Conservation (phyloP, 2,113 vertebrate species). For the Chrysemys picta region DNA sequence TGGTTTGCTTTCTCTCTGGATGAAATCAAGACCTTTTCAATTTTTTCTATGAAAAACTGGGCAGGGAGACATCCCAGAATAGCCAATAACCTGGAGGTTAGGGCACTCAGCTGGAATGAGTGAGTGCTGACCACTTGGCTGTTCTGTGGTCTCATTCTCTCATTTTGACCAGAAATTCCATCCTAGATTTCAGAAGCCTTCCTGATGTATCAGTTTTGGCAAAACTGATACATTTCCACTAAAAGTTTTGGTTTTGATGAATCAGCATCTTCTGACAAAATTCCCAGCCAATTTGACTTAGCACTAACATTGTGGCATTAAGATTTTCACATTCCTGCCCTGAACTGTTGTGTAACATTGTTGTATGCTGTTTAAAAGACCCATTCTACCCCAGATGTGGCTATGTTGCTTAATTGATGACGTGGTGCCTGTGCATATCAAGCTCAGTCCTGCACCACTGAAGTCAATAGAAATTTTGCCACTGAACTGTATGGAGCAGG, state of each 20-base stretch:
- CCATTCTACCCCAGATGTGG: background rate
- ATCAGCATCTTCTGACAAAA: background rate
- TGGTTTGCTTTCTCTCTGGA: background rate
- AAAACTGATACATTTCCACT: background rate
- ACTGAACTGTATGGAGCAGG: background rate
- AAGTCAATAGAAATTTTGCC: slow-evolving; percentile 30
- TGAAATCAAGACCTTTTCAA: background rate
- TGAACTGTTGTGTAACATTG: background rate
- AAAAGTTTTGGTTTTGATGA: background rate
- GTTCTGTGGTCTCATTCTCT: background rate
- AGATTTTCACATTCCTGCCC: background rate
- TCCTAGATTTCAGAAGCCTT: background rate
- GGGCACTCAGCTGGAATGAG: background rate
- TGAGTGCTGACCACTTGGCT: background rate
- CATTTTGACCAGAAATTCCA: background rate
- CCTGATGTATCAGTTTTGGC: background rate
- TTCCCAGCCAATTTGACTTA: background rate
- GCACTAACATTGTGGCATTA: background rate
- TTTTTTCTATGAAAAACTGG: background rate
- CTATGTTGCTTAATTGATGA: background rate
- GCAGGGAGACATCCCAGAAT: background rate
- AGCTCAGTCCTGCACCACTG: background rate
- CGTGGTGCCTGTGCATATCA: background rate
- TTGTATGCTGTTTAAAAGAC: background rate
- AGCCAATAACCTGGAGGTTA: background rate